phyloP scores from a whole-genome alignment of 2,113 vertebrate genomes.

The Equus quagga region DNA sequence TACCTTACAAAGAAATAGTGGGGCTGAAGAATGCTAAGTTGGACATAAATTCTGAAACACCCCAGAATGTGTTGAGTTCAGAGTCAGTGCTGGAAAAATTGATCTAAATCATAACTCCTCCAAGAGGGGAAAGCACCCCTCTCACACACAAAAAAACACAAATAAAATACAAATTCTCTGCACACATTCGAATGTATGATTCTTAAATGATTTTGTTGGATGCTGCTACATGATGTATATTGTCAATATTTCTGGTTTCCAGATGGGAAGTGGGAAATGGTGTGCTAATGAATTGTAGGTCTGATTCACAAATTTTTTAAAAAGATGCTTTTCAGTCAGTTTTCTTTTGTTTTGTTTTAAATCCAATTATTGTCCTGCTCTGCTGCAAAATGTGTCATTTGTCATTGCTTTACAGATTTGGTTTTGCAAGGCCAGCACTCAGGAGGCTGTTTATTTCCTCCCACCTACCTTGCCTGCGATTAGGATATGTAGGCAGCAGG shows the following conservation, averaged over 20 bases:
- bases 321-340: slow-evolving; percentile 46
- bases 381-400: slow-evolving; percentile 53
- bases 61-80: slow-evolving; percentile 64
- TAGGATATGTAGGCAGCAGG: not conserved
- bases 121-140: slow-evolving; percentile 48
- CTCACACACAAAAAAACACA: not conserved
- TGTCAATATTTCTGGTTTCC: slow-evolving; percentile 51
- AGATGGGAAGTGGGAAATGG: slow-evolving; percentile 5
- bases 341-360: slow-evolving; percentile 71
- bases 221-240: not conserved
- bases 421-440: not conserved
- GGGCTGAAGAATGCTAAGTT: slow-evolving; percentile 58
- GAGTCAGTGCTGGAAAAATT: slow-evolving; percentile 60
- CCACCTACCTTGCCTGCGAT: not conserved
- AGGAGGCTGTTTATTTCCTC: not conserved
- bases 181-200: not conserved
- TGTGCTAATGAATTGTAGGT: slow-evolving; percentile 67
- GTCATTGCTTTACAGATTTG: not conserved
- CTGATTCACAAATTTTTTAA: not conserved
- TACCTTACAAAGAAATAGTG: slow-evolving; percentile 77
- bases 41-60: slow-evolving; percentile 79
- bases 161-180: slow-evolving; percentile 39
- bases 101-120: slow-evolving; percentile 62
- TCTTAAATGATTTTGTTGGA: slow-evolving; percentile 59
- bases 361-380: slow-evolving; percentile 47